Evolutionary conservation across 2,888 invertebrate species (phyloP), one percentile per base, ranked within the genome.

Genomic region (Tortrix viridana): DNA sequence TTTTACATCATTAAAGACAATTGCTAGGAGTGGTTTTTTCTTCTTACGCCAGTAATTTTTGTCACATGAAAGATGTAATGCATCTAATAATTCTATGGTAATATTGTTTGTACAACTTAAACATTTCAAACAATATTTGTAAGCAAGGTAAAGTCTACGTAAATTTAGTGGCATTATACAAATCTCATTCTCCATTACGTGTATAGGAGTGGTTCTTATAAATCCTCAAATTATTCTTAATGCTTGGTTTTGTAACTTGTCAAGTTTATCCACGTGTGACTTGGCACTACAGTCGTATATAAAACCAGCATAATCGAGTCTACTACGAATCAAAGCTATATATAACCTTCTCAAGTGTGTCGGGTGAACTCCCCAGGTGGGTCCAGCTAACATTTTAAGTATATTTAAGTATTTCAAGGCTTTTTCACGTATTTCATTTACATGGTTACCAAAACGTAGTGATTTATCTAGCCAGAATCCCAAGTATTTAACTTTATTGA

Each of bases 151-250:
- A 16, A 37, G 47, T 44, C 63, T 44, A 4, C 58, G 14, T 18
- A 59, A 16, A 3, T 52, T 19, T 6, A 63, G 37, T 7, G 58
- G 58, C 5, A 18, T 26, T 20, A 64, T 18, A 9, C 22, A 32
- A 12, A 64, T 48, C 9, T 64, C 64, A 32, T 23, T 44, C 18
- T 64, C 58, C 58, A 64, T 59, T 4, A 55, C 59, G 43, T 64
- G 64, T 22, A 64, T 64, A 7, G 58, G 63, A 23, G 64, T 59
- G 7, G 37, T 54, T 23, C 54, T 59, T 14, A 64, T 54, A 22
- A 49, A 59, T 2, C 59, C 54, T 0, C 64, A 58, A 41, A 60
- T 54, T 19, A 48, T 38, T 19, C 54, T 60, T 44, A 48, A 37
- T 2, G 55, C 54, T 48, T 55, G 52, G 47, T 66, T 66, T 41